These are phyloP conservation scores for Odontothrips loti DNA, from an alignment of 2,888 invertebrate genomes.

Conservation along the genomic window DNA sequence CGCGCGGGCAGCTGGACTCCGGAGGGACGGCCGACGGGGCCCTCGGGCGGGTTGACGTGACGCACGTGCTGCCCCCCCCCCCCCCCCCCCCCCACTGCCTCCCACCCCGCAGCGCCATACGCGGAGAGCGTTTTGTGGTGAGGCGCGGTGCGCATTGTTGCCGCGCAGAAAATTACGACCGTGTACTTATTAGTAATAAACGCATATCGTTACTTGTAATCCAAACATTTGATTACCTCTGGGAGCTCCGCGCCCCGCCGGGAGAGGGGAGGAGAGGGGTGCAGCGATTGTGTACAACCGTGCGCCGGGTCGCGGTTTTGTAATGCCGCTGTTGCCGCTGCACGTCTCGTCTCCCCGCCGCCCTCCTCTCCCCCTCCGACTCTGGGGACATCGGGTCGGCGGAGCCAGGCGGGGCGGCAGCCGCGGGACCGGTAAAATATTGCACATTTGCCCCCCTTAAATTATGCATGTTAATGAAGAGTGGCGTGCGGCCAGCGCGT, in stretches of 20 bases:
- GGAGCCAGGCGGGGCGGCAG: background rate
- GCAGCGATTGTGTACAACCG: background rate
- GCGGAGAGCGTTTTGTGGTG: background rate
- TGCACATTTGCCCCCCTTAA: background rate
- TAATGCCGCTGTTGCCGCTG: background rate
- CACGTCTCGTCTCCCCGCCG: background rate
- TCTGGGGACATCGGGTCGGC: background rate
- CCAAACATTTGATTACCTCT: constrained; percentile 6
- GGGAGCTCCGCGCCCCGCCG: background rate
- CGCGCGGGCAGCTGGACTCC: no score
- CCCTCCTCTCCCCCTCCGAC: background rate
- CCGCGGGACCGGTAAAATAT: background rate
- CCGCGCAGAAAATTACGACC: background rate
- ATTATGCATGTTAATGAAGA: constrained; percentile 4
- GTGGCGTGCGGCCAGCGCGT: background rate
- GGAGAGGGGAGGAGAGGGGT: background rate
- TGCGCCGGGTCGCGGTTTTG: background rate
- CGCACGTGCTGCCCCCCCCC: background rate
- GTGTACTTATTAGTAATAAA: constrained; percentile 11
- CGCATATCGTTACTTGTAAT: constrained; percentile 11
- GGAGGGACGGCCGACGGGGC: no score
- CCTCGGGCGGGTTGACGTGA: no score
- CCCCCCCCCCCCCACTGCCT: background rate
- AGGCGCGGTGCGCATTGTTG: background rate
- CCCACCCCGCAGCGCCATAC: background rate